Percentiles rank a stretch among this genome's conserved stretches.
Conservation (phyloP, 2,888 invertebrate genomes). For the Lithophane socia region DNA sequence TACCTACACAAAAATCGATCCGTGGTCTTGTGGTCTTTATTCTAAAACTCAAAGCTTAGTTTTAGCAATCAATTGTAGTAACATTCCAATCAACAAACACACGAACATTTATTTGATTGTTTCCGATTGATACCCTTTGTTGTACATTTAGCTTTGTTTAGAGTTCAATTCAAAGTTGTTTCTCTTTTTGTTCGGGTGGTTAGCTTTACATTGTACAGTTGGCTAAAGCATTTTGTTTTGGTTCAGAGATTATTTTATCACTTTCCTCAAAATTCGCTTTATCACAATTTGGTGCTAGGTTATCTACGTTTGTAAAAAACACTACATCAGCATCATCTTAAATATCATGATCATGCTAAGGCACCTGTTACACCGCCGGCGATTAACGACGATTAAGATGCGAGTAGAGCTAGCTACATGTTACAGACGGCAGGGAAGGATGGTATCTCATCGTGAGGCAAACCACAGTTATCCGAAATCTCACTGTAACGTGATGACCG, state of each 20-base stretch:
- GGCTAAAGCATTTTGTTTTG: not conserved
- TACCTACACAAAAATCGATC: not conserved
- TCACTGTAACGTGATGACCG: no score
- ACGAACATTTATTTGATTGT: conserved; percentile 16
- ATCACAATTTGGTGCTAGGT: not conserved
- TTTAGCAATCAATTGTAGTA: conserved; percentile 2
- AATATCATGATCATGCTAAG: not conserved
- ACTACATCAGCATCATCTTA: not conserved
- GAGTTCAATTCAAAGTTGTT: conserved; percentile 21
- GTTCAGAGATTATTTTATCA: not conserved
- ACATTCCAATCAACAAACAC: conserved; percentile 8
- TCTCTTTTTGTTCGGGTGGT: not conserved
- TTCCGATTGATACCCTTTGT: conserved; percentile 41
- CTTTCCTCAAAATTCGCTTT: not conserved
- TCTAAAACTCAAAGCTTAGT: not conserved
- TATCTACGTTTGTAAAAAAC: not conserved
- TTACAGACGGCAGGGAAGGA: no score
- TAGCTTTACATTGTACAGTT: not conserved
- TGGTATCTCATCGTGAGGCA: no score
- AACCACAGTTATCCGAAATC: no score
- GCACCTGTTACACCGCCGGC: not conserved
- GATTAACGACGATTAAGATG: not conserved
- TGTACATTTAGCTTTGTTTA: conserved; percentile 41
- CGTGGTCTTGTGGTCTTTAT: no score
- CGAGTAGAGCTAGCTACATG: not conserved